These are phyloP conservation scores for Chironex yamaguchii DNA, from an alignment of 30 jellyfish, hydroid and myxozoan species.

Conservation along the genomic window DNA sequence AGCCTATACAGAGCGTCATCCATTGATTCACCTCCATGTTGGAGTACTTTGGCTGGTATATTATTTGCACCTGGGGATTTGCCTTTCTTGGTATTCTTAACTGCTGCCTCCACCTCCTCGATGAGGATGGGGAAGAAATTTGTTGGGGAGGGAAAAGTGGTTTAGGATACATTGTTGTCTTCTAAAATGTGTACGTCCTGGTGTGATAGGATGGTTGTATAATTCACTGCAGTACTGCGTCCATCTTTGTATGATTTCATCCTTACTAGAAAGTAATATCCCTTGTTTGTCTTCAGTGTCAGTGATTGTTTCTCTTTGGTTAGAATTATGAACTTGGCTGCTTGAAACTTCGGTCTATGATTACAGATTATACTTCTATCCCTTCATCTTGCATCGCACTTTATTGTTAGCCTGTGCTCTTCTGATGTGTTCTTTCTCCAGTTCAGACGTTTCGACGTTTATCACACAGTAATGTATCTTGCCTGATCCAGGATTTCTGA, in stretches of 20 bases:
- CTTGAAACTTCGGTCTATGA: constrained; percentile 1
- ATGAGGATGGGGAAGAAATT: constrained; percentile 10
- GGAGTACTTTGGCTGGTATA: constrained; percentile 41
- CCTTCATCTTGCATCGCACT: constrained; percentile 12
- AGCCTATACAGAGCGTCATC: constrained; percentile 26
- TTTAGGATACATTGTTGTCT: not conserved
- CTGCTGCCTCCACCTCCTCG: too few relatives aligned
- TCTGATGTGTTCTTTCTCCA: not conserved
- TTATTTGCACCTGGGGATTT: constrained; percentile 34
- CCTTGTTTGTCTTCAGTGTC: constrained; percentile 36
- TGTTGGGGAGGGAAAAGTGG: too few relatives aligned
- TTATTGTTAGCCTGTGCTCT: too few relatives aligned
- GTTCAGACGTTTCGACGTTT: constrained; percentile 1
- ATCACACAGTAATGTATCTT: constrained; percentile 11
- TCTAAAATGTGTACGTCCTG: constrained; percentile 12
- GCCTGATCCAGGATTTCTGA: constrained; percentile 56
- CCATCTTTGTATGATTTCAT: constrained; percentile 35
- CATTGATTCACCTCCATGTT: constrained; percentile 47
- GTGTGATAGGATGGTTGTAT: not conserved
- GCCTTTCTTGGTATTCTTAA: too few relatives aligned
- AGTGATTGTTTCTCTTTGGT: not conserved
- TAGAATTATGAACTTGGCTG: constrained; percentile 16
- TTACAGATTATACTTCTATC: constrained; percentile 22
- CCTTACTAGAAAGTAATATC: constrained; percentile 18
- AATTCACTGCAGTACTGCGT: constrained; percentile 49